phyloP scores from a whole-genome alignment of 2,797 vertebrate genomes.

The Microctenopoma stevenorrisi region DNA sequence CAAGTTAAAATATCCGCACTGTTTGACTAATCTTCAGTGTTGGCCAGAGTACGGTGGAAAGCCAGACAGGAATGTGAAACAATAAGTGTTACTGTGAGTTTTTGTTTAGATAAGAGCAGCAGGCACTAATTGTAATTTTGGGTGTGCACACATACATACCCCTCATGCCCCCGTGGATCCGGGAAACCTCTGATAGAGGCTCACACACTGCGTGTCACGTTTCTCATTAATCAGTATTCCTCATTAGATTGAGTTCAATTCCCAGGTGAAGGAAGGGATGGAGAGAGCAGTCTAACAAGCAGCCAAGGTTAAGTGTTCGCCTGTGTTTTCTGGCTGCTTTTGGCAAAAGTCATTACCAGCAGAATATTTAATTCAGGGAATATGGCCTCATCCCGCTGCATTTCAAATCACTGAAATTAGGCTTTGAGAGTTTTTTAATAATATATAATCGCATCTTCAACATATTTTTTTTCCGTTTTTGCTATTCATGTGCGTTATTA shows the following conservation, averaged over 20 bases:
- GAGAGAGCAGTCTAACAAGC: slow-evolving; percentile 49
- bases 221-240: slow-evolving; percentile 65
- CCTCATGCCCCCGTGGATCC: neutral
- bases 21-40: neutral
- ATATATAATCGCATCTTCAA: slow-evolving; percentile 20
- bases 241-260: slow-evolving; percentile 62
- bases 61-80: neutral
- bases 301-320: slow-evolving; percentile 54
- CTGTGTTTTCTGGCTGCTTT: slow-evolving; percentile 32
- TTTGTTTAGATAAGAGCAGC: slow-evolving; percentile 2
- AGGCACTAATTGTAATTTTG: neutral
- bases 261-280: slow-evolving; percentile 45
- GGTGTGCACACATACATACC: neutral
- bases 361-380: slow-evolving; percentile 39
- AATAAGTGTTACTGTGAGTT: neutral
- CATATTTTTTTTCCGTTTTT: neutral
- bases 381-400: slow-evolving; percentile 11
- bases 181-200: slow-evolving; percentile 23
- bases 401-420: slow-evolving; percentile 25
- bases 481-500: neutral
- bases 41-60: neutral
- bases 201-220: slow-evolving; percentile 34
- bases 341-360: slow-evolving; percentile 42
- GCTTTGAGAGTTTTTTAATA: slow-evolving; percentile 8
- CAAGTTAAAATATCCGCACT: neutral